These are phyloP conservation scores for Ptilodon capucinus DNA, from an alignment of 2,888 invertebrate species.

Conservation along the genomic window DNA sequence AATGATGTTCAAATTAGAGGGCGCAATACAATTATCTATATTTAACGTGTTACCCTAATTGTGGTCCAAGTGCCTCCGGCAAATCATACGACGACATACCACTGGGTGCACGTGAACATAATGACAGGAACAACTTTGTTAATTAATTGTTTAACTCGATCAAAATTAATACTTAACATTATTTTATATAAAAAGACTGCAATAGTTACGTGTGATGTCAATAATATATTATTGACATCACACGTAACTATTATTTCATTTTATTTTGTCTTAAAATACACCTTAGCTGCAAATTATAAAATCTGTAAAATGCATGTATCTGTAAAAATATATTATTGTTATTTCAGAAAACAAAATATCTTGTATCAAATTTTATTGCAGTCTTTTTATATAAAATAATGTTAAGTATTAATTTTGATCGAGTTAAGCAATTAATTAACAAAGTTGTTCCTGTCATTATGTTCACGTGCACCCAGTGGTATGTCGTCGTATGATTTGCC, in stretches of 20 bases:
- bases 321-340: no score
- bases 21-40: constrained; percentile 55
- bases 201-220: no score
- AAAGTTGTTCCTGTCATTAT: constrained; percentile 27
- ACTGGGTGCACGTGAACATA: constrained; percentile 23
- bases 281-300: no score
- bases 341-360: no score
- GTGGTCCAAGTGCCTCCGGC: constrained; percentile 38
- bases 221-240: no score
- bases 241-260: no score
- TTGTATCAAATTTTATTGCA: no score
- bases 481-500: constrained; percentile 31
- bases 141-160: constrained; percentile 15
- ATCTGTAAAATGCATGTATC: no score
- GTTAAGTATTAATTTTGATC: not conserved
- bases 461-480: constrained; percentile 20
- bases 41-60: constrained; percentile 61
- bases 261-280: no score
- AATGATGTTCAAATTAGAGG: constrained; percentile 49
- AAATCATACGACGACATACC: constrained; percentile 23
- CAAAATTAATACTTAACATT: no score
- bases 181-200: not conserved
- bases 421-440: constrained; percentile 24
- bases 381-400: not conserved
- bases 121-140: constrained; percentile 28